A percentile compares a stretch with the other conserved stretches of the same genome.
These are phyloP conservation scores for Muscidifurax raptorellus DNA, from an alignment of 1,140 invertebrate species.

Conservation along the genomic window DNA sequence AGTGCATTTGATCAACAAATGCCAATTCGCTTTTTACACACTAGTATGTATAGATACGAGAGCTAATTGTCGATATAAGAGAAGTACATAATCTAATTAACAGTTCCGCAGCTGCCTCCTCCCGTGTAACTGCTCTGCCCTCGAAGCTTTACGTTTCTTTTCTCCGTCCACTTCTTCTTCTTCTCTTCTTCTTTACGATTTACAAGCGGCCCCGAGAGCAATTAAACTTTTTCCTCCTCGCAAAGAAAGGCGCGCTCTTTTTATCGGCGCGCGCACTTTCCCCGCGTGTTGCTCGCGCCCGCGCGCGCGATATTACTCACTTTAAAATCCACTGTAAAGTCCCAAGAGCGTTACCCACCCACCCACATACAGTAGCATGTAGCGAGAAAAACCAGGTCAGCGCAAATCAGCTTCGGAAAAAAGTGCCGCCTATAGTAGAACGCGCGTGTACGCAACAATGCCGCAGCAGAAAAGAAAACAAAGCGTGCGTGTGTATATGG, in stretches of 20 bases:
- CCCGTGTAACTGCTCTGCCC: not conserved
- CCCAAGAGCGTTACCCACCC: not conserved
- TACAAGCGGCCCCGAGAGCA: not conserved
- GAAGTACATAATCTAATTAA: not conserved
- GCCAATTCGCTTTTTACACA: not conserved
- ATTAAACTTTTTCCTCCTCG: conserved; percentile 11
- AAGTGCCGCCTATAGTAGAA: not conserved
- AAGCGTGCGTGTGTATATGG: not conserved
- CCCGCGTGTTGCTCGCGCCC: too few relatives aligned
- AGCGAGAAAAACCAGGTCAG: not conserved
- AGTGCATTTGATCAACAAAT: not conserved
- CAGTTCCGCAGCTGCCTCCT: not conserved
- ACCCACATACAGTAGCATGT: not conserved
- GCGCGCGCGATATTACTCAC: not conserved
- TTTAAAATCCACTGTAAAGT: not conserved
- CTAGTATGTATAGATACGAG: not conserved
- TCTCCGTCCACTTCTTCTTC: not conserved
- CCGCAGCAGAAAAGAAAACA: not conserved
- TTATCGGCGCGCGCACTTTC: not conserved
- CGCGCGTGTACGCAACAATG: conserved; percentile 2
- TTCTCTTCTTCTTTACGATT: not conserved
- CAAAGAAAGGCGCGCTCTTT: not conserved
- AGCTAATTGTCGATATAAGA: not conserved
- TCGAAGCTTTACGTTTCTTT: not conserved
- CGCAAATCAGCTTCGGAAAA: not conserved